Evolutionary conservation across 2,888 invertebrate species (phyloP), one percentile per base, ranked within the genome.

Genomic region (Apotomis turbidana): DNA sequence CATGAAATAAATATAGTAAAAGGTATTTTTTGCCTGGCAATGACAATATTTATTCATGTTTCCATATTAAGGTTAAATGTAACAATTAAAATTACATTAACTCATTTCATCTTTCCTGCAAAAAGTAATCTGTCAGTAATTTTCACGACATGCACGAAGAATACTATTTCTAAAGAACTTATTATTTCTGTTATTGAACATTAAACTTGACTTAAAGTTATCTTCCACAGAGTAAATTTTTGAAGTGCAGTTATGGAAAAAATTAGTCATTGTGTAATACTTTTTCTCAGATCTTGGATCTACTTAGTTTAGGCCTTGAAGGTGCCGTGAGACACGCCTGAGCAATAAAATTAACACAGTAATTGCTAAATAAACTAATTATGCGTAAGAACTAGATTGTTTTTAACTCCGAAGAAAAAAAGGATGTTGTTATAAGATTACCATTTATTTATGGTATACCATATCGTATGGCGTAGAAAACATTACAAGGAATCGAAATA

Each of bases 261-360:
- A 41, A 41, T 27, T 27, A 41, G 6, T 41, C 41, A 41, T 6
- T 41, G 5, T 5, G 41, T 41, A 41, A 41, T 41, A 6, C 0
- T 41, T 27, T 41, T 41, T 41, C 41, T 41, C 5, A 41, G 41
- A 41, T 41, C 41, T 6, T 6, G 27, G 27, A 27, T 27, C 27
- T 44, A 6, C 44, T 8, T n/a, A 51, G 10, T 38, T 52, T 36
- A 38, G 38, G 36, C 64, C 12, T 55, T 55, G 55, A 64, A 46
- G 44, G 64, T 12, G 54, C 55, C 64, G 64, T 64, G 64, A 27
- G 55, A 13, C 64, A 64, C 64, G 64, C 54, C 38, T 64, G 10
- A 2, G 5, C 38, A 41, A 41, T 41, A 41, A 27, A 12, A n/a
- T 38, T 10, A 15, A 63, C 41, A 52, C 41, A 64, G 41, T 54